phyloP scores from a whole-genome alignment of 2,113 vertebrate genomes.

The Lynx canadensis region DNA sequence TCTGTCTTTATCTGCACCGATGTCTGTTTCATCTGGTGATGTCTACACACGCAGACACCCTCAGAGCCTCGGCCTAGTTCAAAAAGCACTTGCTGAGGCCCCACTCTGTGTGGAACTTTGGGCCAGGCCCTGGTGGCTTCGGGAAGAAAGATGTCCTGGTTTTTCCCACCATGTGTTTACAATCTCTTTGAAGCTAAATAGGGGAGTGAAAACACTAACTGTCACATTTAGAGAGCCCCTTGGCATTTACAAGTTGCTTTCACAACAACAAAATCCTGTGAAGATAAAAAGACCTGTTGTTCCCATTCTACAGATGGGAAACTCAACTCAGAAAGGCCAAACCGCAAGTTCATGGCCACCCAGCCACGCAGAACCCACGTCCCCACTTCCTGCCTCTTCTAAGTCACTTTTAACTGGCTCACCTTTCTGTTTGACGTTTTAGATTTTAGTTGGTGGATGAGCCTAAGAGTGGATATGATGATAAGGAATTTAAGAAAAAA shows the following conservation, averaged over 20 bases:
- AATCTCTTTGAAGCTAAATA: not conserved
- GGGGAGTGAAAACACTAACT: not conserved
- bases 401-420: not conserved
- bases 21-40: rapidly evolving
- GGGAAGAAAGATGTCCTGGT: not conserved
- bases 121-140: not conserved
- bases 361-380: rapidly evolving
- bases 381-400: not conserved
- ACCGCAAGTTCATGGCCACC: not conserved
- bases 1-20: not conserved
- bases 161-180: not conserved
- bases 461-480: not conserved
- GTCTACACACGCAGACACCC: not conserved
- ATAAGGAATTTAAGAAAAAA: not conserved
- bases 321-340: not conserved
- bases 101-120: rapidly evolving
- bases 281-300: not conserved
- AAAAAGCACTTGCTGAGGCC: rapidly evolving
- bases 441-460: not conserved
- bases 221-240: not conserved
- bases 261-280: not conserved
- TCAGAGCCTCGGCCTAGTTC: too few species aligned
- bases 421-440: not conserved
- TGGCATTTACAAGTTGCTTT: not conserved
- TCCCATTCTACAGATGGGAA: not conserved